phyloP scores from a whole-genome alignment of 2,888 invertebrate genomes.

The Rugalucina vietnamica region DNA sequence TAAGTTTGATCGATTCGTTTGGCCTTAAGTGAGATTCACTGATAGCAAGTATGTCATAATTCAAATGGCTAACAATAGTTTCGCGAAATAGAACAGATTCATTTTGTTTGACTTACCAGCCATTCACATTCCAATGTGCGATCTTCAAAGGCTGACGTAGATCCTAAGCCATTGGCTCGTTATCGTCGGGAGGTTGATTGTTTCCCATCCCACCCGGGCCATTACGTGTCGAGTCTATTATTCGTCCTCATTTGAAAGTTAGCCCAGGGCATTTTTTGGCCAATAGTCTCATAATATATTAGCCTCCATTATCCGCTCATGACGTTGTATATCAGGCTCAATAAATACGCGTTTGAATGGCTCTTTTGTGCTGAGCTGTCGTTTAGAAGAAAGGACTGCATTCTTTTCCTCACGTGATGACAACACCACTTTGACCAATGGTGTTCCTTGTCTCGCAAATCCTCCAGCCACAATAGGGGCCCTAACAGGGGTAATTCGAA shows the following conservation, averaged over 20 bases:
- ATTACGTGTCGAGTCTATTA: background rate
- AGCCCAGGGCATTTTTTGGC: background rate
- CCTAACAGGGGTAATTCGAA: background rate
- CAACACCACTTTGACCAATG: background rate
- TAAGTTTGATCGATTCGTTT: background rate
- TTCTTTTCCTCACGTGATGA: slow-evolving; percentile 1
- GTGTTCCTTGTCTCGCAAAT: background rate
- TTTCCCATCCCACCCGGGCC: background rate
- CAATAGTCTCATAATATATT: background rate
- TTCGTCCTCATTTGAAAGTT: background rate
- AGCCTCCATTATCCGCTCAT: background rate
- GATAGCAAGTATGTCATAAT: background rate
- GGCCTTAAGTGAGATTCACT: background rate
- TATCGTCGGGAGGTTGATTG: background rate
- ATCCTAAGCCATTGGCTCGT: background rate
- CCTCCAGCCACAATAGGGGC: background rate
- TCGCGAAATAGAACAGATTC: background rate
- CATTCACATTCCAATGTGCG: slow-evolving; percentile 1
- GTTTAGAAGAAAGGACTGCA: background rate
- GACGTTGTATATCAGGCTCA: background rate
- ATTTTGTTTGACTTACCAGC: background rate
- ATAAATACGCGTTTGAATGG: background rate
- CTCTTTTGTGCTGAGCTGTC: background rate
- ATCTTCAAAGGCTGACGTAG: background rate
- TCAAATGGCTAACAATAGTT: background rate